These are phyloP conservation scores for Sphaeridia pumilis DNA, from an alignment of 2,888 invertebrate genomes.

Conservation along the genomic window DNA sequence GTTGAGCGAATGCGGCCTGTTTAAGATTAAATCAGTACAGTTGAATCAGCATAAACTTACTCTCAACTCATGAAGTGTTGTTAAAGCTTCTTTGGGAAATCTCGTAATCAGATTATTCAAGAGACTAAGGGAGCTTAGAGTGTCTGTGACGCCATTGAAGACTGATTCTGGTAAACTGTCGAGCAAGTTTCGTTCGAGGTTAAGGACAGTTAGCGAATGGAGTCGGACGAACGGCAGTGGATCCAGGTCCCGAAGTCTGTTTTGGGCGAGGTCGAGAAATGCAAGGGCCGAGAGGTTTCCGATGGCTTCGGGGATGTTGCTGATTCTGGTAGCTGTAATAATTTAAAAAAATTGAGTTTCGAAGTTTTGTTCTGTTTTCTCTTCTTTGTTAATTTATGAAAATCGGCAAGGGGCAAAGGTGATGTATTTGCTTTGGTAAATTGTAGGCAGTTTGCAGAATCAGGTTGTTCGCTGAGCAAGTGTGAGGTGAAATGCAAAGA, in stretches of 20 bases:
- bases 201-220: conserved; percentile 70
- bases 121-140: conserved; percentile 74
- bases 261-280: conserved; percentile 79
- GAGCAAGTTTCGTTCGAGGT: conserved; percentile 76
- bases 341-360: background rate
- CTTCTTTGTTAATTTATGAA: too few relatives aligned
- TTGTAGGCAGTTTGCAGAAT: too few relatives aligned
- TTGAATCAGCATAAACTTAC: conserved; percentile 39
- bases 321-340: conserved; percentile 53
- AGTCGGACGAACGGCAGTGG: conserved; percentile 44
- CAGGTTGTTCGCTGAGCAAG: too few relatives aligned
- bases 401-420: too few relatives aligned
- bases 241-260: conserved; percentile 62
- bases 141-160: conserved; percentile 65
- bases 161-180: conserved; percentile 62
- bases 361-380: too few relatives aligned
- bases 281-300: conserved; percentile 65
- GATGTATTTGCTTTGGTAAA: too few relatives aligned
- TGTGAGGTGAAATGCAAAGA: too few relatives aligned
- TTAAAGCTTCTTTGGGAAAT: conserved; percentile 71
- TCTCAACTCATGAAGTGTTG: conserved; percentile 62
- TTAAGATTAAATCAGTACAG: background rate
- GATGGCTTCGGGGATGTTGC: conserved; percentile 65
- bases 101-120: conserved; percentile 78
- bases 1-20: background rate